Percentiles rank a stretch among this genome's conserved stretches.
These are phyloP conservation scores for Stenodema calcarata DNA, from an alignment of 2,888 invertebrate genomes.

Conservation along the genomic window DNA sequence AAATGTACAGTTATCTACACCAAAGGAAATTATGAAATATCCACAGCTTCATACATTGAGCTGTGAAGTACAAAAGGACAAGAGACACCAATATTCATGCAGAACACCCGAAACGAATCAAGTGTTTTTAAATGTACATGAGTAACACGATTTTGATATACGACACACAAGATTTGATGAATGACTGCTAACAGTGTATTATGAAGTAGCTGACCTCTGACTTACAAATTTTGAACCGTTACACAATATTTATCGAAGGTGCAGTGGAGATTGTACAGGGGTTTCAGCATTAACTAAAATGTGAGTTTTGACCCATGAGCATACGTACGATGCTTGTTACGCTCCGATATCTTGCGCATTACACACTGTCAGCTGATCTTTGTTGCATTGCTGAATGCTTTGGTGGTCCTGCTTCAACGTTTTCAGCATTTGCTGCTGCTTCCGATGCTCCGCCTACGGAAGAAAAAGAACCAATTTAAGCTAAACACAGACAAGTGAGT, in stretches of 20 bases:
- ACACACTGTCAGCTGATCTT: conserved; percentile 52
- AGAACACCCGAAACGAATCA: neutral
- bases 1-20: neutral
- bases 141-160: neutral
- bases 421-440: conserved; percentile 61
- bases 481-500: neutral
- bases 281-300: neutral
- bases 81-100: neutral
- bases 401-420: conserved; percentile 61
- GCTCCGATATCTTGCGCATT: conserved; percentile 57
- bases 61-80: neutral
- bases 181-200: neutral
- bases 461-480: conserved; percentile 57
- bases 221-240: neutral
- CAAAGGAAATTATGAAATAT: neutral
- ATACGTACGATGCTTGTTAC: neutral
- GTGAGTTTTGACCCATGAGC: neutral
- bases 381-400: conserved; percentile 58
- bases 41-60: neutral
- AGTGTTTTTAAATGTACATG: neutral
- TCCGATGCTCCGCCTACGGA: conserved; percentile 60
- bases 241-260: neutral
- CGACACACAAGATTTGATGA: neutral
- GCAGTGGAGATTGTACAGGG: neutral
- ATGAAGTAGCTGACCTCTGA: neutral